A percentile compares a stretch with the other conserved stretches of the same genome.
Evolutionary conservation across 2,113 vertebrate species (phyloP).

Genomic region (Charadrius vociferus): DNA sequence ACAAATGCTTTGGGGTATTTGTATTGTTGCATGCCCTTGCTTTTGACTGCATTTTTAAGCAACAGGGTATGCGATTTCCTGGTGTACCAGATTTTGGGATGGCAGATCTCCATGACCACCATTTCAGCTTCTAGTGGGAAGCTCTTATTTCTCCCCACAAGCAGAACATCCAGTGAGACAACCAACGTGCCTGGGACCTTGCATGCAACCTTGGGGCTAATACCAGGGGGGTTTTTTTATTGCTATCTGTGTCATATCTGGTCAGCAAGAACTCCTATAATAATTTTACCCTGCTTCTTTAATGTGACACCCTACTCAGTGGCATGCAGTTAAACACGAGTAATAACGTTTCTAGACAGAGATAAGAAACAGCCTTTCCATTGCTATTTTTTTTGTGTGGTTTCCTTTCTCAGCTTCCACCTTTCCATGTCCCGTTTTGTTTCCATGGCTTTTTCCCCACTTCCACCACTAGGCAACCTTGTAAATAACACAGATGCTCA

Average conservation of each 20-base stretch:
- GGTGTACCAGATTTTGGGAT: background rate
- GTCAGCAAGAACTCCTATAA: background rate
- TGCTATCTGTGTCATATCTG: background rate
- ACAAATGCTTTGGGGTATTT: background rate
- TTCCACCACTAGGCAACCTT: background rate
- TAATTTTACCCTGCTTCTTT: background rate
- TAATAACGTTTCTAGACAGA: background rate
- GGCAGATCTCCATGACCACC: background rate
- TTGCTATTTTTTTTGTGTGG: background rate
- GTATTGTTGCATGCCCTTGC: background rate
- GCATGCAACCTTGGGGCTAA: background rate
- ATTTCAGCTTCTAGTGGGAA: background rate
- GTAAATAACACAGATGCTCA: background rate
- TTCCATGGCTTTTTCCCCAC: background rate
- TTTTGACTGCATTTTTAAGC: background rate
- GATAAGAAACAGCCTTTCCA: background rate
- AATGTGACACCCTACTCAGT: background rate
- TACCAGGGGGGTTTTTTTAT: accelerated
- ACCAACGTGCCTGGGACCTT: background rate
- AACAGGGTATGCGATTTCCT: accelerated
- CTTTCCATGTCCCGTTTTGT: background rate
- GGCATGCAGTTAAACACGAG: background rate
- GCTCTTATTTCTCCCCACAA: background rate
- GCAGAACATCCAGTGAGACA: background rate
- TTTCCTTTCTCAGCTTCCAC: background rate